Evolutionary conservation across 2,113 vertebrate genomes (phyloP).

Genomic region (Aspiorhynchus laticeps): DNA sequence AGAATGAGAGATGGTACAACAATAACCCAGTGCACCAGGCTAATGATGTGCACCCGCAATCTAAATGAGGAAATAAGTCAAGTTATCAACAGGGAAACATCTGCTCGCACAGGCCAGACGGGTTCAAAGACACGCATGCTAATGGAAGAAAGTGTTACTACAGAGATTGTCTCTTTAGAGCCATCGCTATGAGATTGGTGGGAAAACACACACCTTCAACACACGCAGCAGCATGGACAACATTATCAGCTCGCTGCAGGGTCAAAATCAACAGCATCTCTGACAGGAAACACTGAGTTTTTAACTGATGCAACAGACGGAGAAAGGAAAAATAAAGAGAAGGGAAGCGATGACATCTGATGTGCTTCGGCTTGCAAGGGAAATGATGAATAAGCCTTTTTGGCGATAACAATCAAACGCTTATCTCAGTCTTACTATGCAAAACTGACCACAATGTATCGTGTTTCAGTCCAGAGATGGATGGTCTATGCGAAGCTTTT

Average conservation of each 20-base stretch:
- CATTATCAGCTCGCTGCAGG: background rate
- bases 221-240: background rate
- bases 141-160: background rate
- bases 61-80: slow-evolving; percentile 45
- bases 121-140: background rate
- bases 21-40: background rate
- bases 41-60: slow-evolving; percentile 17
- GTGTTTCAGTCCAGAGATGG: slow-evolving; percentile 16
- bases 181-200: background rate
- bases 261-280: slow-evolving; percentile 26
- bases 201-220: background rate
- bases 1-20: slow-evolving; percentile 3
- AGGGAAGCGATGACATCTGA: slow-evolving; percentile 9
- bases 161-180: background rate
- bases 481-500: background rate
- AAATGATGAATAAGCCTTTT: slow-evolving; percentile 9
- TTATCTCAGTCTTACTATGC: slow-evolving; percentile 6
- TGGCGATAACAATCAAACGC: slow-evolving; percentile 2
- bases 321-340: background rate
- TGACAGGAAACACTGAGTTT: slow-evolving; percentile 27
- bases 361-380: background rate
- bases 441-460: slow-evolving; percentile 23
- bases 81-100: slow-evolving; percentile 54
- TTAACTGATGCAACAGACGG: background rate
- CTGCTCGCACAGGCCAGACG: slow-evolving; percentile 35